Evolutionary conservation across 2,797 vertebrate species (phyloP).

Genomic region (Rhincodon typus): DNA sequence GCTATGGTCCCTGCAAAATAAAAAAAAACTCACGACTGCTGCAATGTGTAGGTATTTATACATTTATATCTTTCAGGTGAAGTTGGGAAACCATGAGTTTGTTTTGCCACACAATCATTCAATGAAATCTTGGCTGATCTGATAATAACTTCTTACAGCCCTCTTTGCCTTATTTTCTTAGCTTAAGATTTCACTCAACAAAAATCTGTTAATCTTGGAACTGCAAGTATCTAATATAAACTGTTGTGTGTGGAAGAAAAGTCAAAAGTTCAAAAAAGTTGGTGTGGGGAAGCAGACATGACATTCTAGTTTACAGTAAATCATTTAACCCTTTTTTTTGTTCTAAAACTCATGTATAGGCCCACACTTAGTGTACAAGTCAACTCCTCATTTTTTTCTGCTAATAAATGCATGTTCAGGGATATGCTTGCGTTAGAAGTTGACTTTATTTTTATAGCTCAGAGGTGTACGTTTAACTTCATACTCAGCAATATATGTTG

Average conservation of each 20-base stretch:
- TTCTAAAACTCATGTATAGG: not conserved
- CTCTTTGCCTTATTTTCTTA: not conserved
- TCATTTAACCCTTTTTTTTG: not conserved
- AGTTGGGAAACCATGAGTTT: not conserved
- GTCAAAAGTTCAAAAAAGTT: not conserved
- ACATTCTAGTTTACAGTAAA: not conserved
- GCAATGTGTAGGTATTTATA: not conserved
- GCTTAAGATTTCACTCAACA: not conserved
- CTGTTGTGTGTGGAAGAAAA: not conserved
- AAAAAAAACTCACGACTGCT: not conserved
- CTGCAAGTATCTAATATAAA: not conserved
- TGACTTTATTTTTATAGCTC: not conserved
- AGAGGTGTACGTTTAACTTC: not conserved
- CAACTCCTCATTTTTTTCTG: not conserved
- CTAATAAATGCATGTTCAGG: not conserved
- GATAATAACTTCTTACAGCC: not conserved
- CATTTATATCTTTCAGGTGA: not conserved
- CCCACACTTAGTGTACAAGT: not conserved
- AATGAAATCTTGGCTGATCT: not conserved
- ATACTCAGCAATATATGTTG: not conserved
- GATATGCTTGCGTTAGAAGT: not conserved
- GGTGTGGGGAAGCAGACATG: not conserved
- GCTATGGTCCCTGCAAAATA: not conserved
- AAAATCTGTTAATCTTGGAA: not conserved
- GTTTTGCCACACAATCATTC: not conserved